These are phyloP conservation scores for Epistrophe grossulariae DNA, from an alignment of 2,888 invertebrate species.

Conservation along the genomic window DNA sequence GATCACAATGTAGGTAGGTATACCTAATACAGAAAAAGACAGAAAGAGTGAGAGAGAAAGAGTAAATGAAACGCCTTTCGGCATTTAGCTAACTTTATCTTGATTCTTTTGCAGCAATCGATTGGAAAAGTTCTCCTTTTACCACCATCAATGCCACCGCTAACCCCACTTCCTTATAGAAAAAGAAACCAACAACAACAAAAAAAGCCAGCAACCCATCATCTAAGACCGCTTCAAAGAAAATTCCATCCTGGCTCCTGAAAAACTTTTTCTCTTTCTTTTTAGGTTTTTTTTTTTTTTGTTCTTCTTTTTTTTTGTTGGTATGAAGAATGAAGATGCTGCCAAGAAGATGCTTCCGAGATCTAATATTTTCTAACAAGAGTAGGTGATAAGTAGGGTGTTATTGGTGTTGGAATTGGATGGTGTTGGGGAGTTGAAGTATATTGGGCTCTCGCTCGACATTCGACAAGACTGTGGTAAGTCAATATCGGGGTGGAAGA, in stretches of 20 bases:
- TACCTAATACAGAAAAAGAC: not conserved
- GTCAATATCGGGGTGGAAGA: slow-evolving; percentile 82
- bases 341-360: slow-evolving; percentile 37
- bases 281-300: not conserved
- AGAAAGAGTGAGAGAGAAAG: not conserved
- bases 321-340: slow-evolving; percentile 11
- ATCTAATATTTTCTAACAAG: slow-evolving; percentile 76
- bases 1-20: not conserved
- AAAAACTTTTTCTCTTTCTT: slow-evolving; percentile 51
- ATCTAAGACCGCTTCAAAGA: slow-evolving; percentile 68
- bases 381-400: slow-evolving; percentile 69
- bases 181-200: not conserved
- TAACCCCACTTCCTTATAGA: not conserved
- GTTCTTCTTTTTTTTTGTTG: not conserved
- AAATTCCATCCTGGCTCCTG: slow-evolving; percentile 67
- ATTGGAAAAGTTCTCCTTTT: slow-evolving; percentile 69
- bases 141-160: slow-evolving; percentile 12
- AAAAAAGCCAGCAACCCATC: slow-evolving; percentile 27
- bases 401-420: not conserved
- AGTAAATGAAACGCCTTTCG: slow-evolving; percentile 65
- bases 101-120: slow-evolving; percentile 74
- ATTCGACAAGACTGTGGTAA: slow-evolving; percentile 80
- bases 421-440: not conserved
- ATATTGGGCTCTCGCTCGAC: not conserved
- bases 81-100: slow-evolving; percentile 73